Evolutionary conservation across 2,888 invertebrate species (phyloP).

Genomic region (Lasioglossum lativentre): DNA sequence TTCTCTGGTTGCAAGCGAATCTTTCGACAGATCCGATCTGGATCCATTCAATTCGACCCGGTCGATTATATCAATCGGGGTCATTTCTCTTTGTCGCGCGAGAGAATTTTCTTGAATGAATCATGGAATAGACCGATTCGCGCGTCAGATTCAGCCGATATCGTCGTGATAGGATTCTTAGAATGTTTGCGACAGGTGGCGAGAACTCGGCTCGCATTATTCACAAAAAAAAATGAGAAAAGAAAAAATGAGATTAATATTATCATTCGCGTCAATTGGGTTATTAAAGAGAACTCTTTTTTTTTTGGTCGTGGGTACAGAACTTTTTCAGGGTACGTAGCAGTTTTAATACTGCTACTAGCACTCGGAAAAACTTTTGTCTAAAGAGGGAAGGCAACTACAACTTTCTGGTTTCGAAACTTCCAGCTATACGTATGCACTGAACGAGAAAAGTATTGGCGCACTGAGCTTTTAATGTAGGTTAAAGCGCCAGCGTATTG

Average conservation of each 20-base stretch:
- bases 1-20: neutral
- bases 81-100: neutral
- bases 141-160: neutral
- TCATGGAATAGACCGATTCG: neutral
- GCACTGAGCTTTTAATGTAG: neutral
- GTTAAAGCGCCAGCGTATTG: neutral
- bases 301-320: neutral
- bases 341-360: neutral
- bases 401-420: conserved; percentile 4
- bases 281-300: neutral
- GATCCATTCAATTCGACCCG: conserved; percentile 1
- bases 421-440: neutral
- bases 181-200: neutral
- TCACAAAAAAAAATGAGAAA: neutral
- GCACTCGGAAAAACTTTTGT: conserved; percentile 1
- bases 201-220: neutral
- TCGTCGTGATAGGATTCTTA: neutral
- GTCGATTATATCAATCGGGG: neutral
- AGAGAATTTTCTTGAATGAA: neutral
- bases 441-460: neutral
- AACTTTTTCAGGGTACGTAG: neutral
- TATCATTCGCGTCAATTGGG: neutral
- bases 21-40: neutral
- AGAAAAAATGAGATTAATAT: neutral
- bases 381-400: neutral